Base-by-base conservation (phyloP, 2,113 vertebrate species). In the Nibea albiflora region DNA sequence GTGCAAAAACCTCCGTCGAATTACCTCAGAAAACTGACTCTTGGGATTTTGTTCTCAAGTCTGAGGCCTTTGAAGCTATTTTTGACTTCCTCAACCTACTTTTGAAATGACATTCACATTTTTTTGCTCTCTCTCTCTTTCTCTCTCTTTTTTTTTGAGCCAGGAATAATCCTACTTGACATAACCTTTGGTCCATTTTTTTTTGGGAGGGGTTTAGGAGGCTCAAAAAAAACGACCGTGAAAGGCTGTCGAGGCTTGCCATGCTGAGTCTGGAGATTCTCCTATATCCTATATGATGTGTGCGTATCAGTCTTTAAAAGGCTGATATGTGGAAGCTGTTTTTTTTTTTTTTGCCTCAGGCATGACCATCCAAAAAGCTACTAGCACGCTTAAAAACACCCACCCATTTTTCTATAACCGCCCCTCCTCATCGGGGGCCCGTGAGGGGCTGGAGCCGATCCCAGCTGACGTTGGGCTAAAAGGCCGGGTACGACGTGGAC, bases 31-130 rank as follows among this genome's bases (percentile, higher is more conserved):
- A 84, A 78, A 53, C 86, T 78, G 66, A 68, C 92, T 90, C 87
- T 78, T 73, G 90, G 92, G 89, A 92, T 87, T 93, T 83, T 85
- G 71, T 84, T 90, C 87, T 91, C 80, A 91, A 86, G 73, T 92
- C 79, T 76, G 83, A 83, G 86, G 87, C 82, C 89, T 93, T 93
- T 93, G 90, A 90, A 91, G 93, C 89, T 93, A 92, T 94, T 94
- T 94, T 75, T 86, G 91, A 93, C 89, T 92, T 67, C 56, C 67
- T 85, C 90, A 94, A 88, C 91, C 94, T 92, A 94, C 90, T 92
- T 93, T 81, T 88, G 85, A 91, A 91, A 93, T 90, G 83, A 90
- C 90, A 86, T 88, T 89, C 90, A 78, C 88, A 79, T 80, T 87
- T 39, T 31, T 90, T 89, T 79, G 82, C 81, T 91, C 81, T 88